Conservation (phyloP, 2,797 vertebrate species). For the Loriculus beryllinus region DNA sequence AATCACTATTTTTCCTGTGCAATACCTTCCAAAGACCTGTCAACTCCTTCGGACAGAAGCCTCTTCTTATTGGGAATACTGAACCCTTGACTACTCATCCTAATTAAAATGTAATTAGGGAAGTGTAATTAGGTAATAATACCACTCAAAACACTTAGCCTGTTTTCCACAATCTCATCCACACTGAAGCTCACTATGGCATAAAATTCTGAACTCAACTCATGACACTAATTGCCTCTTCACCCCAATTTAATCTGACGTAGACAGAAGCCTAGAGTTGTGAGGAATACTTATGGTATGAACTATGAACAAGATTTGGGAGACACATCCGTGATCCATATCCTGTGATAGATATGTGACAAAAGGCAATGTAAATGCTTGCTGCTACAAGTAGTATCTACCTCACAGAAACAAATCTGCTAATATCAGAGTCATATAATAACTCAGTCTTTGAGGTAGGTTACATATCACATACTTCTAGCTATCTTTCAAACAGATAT, state of each 20-base stretch:
- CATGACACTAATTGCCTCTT: slow-evolving; percentile 47
- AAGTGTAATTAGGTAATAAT: slow-evolving; percentile 62
- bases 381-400: background rate
- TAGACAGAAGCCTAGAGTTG: background rate
- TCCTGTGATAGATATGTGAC: background rate
- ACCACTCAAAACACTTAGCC: slow-evolving; percentile 44
- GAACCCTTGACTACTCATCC: slow-evolving; percentile 55
- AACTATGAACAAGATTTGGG: background rate
- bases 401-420: background rate
- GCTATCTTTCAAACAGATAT: background rate
- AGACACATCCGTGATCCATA: background rate
- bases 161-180: slow-evolving; percentile 41
- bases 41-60: slow-evolving; percentile 27
- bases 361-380: background rate
- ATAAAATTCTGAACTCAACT: slow-evolving; percentile 49
- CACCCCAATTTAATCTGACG: slow-evolving; percentile 28
- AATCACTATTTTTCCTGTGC: background rate
- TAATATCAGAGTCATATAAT: background rate
- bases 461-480: background rate
- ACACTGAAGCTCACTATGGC: slow-evolving; percentile 35
- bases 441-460: background rate
- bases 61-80: slow-evolving; percentile 28
- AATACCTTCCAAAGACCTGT: slow-evolving; percentile 36
- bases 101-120: slow-evolving; percentile 68
- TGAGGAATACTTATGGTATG: background rate